Evolutionary conservation across 1,140 invertebrate genomes (phyloP), one percentile per base, ranked within the genome.

Genomic region (Melanaphis sacchari): DNA sequence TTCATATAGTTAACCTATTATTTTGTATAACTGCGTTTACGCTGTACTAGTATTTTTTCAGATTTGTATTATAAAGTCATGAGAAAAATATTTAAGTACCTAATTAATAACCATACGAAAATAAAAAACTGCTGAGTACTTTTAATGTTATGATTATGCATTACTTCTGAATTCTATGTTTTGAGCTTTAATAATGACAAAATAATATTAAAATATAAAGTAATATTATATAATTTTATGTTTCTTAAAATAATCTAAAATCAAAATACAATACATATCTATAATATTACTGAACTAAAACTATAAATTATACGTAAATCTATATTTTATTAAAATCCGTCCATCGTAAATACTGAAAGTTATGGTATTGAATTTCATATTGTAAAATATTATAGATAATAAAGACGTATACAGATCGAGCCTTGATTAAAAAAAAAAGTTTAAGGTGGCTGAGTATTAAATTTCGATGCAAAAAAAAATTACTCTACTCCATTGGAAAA

Each of bases 371-470:
- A 41, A 43, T 85, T 85, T 85, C 84, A 43, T 85, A 41, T 43
- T 66, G 31, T 66, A n/a, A n/a, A 66, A 46, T 41, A 46, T 40
- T 43, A 43, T 85, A 85, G 11, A 85, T 46, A 85, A 85, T 85
- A 85, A 85, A 31, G 24, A 41, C 40, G 26, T 43, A 41, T 18
- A 41, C 40, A 5, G 26, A 43, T 85, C 24, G 41, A 24, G 8
- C 84, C 0, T 85, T 85, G 40, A 85, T 85, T 85, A 43, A 85
- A 85, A 85, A 81, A 81, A 85, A 85, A 85, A 43, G 26, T 43
- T 40, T 26, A 85, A 85, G 9, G 46, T 43, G 40, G 26, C 2
- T 21, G 31, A 85, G 43, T 31, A 85, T 85, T 85, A 85, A 18
- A 18, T 85, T 85, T 43, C 84, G n/a, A 18, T 43, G 84, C 40